A percentile compares a stretch with the other conserved stretches of the same genome.
Evolutionary conservation across 2,113 vertebrate genomes (phyloP).

Genomic region (Turdus rufiventris): DNA sequence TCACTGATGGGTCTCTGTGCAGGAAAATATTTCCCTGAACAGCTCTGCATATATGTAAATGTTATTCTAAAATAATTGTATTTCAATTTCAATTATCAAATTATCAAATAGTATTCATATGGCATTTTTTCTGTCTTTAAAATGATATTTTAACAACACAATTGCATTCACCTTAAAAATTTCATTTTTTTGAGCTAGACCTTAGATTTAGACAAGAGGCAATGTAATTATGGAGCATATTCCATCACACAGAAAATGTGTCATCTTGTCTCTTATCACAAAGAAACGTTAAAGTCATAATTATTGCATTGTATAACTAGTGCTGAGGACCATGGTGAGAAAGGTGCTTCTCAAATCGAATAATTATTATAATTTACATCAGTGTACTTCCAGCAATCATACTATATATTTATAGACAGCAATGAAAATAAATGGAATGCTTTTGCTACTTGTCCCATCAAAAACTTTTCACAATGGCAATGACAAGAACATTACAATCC

Average conservation of each 20-base stretch:
- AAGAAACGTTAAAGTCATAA: neutral
- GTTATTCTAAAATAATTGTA: neutral
- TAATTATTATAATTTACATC: neutral
- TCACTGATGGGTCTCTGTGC: neutral
- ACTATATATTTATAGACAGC: neutral
- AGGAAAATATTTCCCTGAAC: neutral
- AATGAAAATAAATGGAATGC: neutral
- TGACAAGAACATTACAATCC: neutral
- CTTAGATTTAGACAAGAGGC: neutral
- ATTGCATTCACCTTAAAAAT: neutral
- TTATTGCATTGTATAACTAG: neutral
- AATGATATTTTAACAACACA: neutral
- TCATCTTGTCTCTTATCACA: neutral
- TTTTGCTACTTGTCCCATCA: neutral
- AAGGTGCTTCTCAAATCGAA: neutral
- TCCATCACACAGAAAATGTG: neutral
- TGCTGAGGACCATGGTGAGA: neutral
- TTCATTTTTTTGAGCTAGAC: neutral
- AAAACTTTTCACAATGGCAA: neutral
- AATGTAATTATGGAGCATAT: neutral
- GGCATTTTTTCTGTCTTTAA: neutral
- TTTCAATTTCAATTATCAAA: too few species aligned
- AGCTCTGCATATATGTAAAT: neutral
- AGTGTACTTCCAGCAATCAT: neutral
- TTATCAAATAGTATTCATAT: neutral